A percentile compares a stretch with the other conserved stretches of the same genome.
Conservation (phyloP, 2,113 vertebrate species). For the Bucco capensis region DNA sequence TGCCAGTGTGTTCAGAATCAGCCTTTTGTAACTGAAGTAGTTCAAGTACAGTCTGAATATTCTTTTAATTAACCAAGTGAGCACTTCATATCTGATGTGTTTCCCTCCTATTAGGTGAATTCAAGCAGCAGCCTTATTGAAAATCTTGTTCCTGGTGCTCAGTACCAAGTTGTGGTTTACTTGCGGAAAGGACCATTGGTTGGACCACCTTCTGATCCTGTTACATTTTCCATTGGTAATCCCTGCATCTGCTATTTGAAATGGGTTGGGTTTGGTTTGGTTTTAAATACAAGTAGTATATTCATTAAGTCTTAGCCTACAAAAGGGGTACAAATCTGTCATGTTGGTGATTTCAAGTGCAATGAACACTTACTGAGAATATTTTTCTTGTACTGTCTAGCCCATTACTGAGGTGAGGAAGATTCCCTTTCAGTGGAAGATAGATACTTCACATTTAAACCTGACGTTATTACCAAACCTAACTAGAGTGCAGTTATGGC, state of each 20-base stretch:
- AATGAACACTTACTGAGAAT: neutral
- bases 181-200: slow-evolving; percentile 86
- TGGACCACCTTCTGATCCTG: slow-evolving; percentile 90
- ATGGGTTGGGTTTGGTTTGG: neutral
- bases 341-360: neutral
- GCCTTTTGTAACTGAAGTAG: neutral
- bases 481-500: neutral
- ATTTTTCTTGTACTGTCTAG: neutral
- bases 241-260: neutral
- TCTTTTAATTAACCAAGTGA: neutral
- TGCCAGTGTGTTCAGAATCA: neutral
- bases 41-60: neutral
- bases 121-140: slow-evolving; percentile 85
- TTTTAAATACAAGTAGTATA: neutral
- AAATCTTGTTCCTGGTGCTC: slow-evolving; percentile 89
- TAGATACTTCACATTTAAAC: neutral
- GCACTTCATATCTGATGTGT: neutral
- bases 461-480: neutral
- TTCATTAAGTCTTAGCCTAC: neutral
- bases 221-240: slow-evolving; percentile 93
- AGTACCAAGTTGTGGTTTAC: slow-evolving; percentile 89
- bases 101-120: slow-evolving; percentile 81
- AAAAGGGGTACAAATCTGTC: neutral
- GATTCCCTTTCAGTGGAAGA: neutral
- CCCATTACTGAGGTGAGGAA: neutral